Conservation (phyloP, 2,888 invertebrate species). For the Crossocerus cetratus region DNA sequence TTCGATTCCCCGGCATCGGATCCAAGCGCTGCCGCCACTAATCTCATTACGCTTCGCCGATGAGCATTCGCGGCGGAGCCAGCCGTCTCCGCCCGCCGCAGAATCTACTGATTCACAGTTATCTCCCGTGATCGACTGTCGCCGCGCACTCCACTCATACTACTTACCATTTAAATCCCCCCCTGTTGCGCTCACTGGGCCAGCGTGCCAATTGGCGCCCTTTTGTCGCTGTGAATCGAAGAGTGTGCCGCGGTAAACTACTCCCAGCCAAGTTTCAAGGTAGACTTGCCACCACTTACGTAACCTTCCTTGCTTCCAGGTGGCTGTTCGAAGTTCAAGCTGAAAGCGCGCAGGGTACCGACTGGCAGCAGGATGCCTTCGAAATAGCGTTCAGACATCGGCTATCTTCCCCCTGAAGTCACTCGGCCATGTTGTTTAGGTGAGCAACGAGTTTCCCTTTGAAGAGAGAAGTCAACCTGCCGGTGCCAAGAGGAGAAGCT, state of each 20-base stretch:
- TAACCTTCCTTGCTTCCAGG: constrained; percentile 58
- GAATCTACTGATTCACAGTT: background rate
- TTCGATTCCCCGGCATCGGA: constrained; percentile 7
- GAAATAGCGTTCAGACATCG: constrained; percentile 69
- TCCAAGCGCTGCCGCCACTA: background rate
- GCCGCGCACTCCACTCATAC: too few relatives aligned
- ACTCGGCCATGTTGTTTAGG: constrained; percentile 75
- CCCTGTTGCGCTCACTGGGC: too few relatives aligned
- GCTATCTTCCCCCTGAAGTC: constrained; percentile 72
- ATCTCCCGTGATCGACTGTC: too few relatives aligned
- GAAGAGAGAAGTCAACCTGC: too few relatives aligned
- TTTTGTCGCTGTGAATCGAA: background rate
- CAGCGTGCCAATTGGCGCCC: too few relatives aligned
- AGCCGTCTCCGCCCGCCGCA: too few relatives aligned
- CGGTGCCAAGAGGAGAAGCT: too few relatives aligned
- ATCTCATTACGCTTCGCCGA: constrained; percentile 6
- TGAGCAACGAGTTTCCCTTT: constrained; percentile 47
- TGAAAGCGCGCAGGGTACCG: constrained; percentile 66
- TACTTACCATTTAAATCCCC: too few relatives aligned
- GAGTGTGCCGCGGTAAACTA: background rate
- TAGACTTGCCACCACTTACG: background rate
- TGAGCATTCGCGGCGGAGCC: background rate
- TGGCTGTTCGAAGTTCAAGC: constrained; percentile 70
- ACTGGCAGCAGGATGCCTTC: constrained; percentile 71
- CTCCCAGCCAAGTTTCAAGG: background rate